A percentile compares a stretch with the other conserved stretches of the same genome.
These are phyloP conservation scores for Harpagoxenus sublaevis DNA, from an alignment of 2,888 invertebrate genomes.

Conservation along the genomic window DNA sequence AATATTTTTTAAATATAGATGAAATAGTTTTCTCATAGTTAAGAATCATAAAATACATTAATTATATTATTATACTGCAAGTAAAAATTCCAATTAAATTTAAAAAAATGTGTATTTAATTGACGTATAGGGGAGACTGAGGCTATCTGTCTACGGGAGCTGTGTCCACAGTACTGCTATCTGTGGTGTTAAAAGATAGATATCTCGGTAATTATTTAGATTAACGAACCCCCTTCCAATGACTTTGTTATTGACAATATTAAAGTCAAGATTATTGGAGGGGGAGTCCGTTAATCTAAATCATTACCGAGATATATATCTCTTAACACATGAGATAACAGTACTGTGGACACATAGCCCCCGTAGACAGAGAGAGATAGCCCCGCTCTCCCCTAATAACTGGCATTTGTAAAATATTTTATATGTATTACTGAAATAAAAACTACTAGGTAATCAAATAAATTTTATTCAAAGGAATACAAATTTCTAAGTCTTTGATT, in stretches of 20 bases:
- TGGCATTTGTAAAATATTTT: not conserved
- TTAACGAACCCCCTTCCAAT: no score
- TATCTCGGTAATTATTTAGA: no score
- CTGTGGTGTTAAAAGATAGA: no score
- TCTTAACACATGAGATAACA: no score
- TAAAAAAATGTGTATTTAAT: not conserved
- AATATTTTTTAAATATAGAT: slow-evolving; percentile 10
- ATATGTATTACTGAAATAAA: not conserved
- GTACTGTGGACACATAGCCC: no score
- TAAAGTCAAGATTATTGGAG: no score
- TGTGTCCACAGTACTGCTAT: no score
- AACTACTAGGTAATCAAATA: not conserved
- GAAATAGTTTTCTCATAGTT: not conserved
- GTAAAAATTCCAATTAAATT: not conserved
- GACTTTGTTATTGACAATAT: no score
- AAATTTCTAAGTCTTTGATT: not conserved
- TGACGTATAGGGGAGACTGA: not conserved
- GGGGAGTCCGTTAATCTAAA: no score
- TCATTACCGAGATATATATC: no score
- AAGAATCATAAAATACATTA: not conserved
- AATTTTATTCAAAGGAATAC: not conserved
- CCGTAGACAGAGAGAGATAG: no score
- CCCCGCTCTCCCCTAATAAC: not conserved
- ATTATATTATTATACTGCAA: not conserved
- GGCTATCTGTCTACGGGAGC: no score